phyloP scores from a whole-genome alignment of 2,113 vertebrate genomes.

The Apodemus speciosus region DNA sequence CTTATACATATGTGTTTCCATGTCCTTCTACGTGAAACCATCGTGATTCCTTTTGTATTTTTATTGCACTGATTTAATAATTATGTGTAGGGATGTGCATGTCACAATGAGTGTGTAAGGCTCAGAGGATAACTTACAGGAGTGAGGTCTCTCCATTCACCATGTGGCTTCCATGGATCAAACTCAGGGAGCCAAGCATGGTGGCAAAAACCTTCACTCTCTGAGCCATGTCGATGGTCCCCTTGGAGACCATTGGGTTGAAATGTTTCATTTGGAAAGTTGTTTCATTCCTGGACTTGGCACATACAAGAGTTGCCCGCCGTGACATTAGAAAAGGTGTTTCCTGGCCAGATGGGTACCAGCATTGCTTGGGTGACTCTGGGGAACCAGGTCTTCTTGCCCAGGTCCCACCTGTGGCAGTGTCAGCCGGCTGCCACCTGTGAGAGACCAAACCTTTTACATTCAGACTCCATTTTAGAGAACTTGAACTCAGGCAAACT shows the following conservation, averaged over 20 bases:
- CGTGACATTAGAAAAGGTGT: constrained; percentile 74
- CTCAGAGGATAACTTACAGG: background rate
- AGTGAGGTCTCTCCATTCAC: too few relatives aligned
- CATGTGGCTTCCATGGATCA: background rate
- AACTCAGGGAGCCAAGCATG: background rate
- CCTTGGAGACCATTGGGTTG: background rate
- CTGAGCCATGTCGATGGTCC: background rate
- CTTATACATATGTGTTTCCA: background rate
- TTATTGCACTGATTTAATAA: background rate
- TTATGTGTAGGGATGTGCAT: background rate
- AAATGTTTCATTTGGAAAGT: background rate
- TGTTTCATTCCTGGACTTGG: background rate
- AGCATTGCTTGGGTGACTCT: constrained; percentile 92
- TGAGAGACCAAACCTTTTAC: too few relatives aligned
- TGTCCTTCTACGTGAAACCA: background rate
- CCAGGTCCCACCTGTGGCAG: constrained; percentile 90
- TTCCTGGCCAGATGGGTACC: constrained; percentile 89
- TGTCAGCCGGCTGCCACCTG: constrained; percentile 81
- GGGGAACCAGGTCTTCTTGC: constrained; percentile 92
- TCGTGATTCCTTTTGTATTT: background rate
- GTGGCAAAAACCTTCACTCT: background rate
- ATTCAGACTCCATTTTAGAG: too few relatives aligned
- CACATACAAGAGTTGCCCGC: background rate
- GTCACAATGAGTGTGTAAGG: too few relatives aligned
- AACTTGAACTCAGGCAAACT: too few relatives aligned